Conservation (phyloP, 35 echinoderm and acorn worm genomes). For the Holothuria glaberrima region DNA sequence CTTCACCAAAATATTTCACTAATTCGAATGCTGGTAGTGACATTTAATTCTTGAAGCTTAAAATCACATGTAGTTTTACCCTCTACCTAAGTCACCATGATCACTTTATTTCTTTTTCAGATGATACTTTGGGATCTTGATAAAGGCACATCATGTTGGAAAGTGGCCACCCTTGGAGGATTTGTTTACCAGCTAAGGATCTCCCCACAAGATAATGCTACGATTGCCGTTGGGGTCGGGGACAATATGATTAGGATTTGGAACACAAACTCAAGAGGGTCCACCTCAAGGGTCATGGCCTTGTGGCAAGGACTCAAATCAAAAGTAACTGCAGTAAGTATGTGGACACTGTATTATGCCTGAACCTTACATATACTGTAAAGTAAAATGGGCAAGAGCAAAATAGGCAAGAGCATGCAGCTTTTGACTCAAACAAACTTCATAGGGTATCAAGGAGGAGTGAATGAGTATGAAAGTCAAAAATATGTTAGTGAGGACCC, state of each 20-base stretch:
- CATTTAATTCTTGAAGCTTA: not conserved
- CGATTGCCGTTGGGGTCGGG: conserved; percentile 91
- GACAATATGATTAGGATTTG: conserved; percentile 96
- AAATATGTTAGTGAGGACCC: no score
- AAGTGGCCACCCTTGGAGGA: conserved; percentile 83
- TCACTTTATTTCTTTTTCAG: conserved; percentile 14
- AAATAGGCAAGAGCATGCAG: no score
- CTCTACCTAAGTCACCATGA: no score
- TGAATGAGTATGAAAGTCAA: no score
- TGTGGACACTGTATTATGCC: not conserved
- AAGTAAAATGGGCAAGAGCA: no score
- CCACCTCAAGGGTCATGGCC: conserved; percentile 50
- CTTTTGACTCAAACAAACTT: no score
- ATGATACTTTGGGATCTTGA: conserved; percentile 82
- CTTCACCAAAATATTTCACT: no score
- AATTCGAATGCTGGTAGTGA: no score
- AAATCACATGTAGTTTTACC: not conserved
- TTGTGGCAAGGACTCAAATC: conserved; percentile 96
- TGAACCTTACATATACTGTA: no score
- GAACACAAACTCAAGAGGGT: conserved; percentile 76
- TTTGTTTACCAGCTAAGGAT: conserved; percentile 81
- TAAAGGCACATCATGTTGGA: conserved; percentile 52
- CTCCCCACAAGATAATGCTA: conserved; percentile 74
- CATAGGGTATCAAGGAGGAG: no score
- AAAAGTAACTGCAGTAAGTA: conserved; percentile 93